Percentiles rank a stretch among this genome's conserved stretches.
phyloP scores from a whole-genome alignment of 2,888 invertebrate species.

The Oasisia sp. region DNA sequence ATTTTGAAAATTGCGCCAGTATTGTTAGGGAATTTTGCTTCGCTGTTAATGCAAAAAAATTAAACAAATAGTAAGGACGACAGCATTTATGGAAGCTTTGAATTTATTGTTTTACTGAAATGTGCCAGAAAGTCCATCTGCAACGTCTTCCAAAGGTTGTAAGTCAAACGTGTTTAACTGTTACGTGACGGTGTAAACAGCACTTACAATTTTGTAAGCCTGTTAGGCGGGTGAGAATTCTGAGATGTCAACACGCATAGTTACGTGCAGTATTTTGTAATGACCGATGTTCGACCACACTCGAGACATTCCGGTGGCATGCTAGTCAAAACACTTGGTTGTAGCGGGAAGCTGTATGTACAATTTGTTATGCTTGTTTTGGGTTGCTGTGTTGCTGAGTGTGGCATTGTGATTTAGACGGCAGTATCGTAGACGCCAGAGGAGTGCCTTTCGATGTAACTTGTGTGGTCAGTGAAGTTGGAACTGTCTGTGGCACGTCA shows the following conservation, averaged over 20 bases:
- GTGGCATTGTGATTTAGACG: not conserved
- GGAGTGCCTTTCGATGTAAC: not conserved
- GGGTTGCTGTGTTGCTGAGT: not conserved
- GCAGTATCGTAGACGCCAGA: not conserved
- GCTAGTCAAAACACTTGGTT: not conserved
- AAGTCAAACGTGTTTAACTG: too few species aligned
- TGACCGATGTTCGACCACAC: not conserved
- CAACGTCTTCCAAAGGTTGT: too few species aligned
- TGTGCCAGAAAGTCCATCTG: too few species aligned
- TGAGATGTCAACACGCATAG: not conserved
- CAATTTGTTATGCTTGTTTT: not conserved
- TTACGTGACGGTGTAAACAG: too few species aligned
- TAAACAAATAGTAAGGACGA: too few species aligned
- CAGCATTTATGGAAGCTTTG: too few species aligned
- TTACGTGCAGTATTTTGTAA: conserved; percentile 13
- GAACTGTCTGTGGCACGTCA: not conserved
- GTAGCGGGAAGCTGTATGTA: not conserved
- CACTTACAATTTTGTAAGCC: not conserved
- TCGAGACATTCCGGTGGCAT: not conserved
- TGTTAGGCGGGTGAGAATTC: not conserved
- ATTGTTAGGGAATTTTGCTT: too few species aligned
- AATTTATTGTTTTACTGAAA: too few species aligned
- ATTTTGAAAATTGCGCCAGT: too few species aligned
- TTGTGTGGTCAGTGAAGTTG: not conserved
- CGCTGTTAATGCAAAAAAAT: too few species aligned